Conservation (phyloP, 2,888 invertebrate species). For the Nomada fabriciana region DNA sequence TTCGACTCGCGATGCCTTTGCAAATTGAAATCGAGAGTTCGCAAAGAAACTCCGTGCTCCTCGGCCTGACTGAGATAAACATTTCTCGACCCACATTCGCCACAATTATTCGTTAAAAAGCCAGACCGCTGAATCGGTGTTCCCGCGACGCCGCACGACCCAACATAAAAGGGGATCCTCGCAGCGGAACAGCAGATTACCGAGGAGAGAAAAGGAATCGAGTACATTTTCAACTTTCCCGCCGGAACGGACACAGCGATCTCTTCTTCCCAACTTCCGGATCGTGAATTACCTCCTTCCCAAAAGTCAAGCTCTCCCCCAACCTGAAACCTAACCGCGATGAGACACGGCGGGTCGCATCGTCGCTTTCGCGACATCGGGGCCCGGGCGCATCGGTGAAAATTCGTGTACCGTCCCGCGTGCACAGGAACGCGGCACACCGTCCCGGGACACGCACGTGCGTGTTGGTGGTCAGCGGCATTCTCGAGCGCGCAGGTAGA, state of each 20-base stretch:
- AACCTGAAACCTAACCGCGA: no score
- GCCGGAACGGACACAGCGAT: no score
- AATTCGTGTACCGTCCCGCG: slow-evolving; percentile 27
- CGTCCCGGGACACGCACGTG: slow-evolving; percentile 27
- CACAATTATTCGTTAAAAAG: neutral
- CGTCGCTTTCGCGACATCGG: no score
- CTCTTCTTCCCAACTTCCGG: no score
- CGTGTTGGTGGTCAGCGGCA: slow-evolving; percentile 44
- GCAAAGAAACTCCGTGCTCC: neutral
- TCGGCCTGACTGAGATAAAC: neutral
- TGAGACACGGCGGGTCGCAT: no score
- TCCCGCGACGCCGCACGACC: neutral
- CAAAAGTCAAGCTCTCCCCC: no score
- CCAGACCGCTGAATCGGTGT: neutral
- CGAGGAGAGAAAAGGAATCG: neutral
- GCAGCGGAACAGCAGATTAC: neutral
- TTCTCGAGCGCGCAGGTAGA: slow-evolving; percentile 64
- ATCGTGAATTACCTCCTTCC: no score
- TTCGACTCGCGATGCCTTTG: neutral
- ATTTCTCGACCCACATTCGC: slow-evolving; percentile 16
- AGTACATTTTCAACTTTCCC: no score
- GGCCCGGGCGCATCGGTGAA: slow-evolving; percentile 15
- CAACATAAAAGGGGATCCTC: neutral
- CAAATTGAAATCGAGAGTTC: neutral
- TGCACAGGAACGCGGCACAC: slow-evolving; percentile 9